Base-by-base conservation (phyloP, 2,888 invertebrate genomes). In the Bursaphelenchus okinawaensis region DNA sequence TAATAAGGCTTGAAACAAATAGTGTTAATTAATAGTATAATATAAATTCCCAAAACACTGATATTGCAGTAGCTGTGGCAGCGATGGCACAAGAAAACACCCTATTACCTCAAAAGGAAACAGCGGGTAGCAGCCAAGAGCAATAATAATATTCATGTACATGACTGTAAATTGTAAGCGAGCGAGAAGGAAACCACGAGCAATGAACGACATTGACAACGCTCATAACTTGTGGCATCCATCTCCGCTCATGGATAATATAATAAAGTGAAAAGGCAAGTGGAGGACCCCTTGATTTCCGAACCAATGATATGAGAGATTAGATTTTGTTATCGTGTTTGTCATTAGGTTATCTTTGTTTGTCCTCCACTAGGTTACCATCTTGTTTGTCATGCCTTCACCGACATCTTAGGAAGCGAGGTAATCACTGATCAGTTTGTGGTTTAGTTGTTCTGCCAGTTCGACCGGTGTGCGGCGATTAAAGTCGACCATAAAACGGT, bases 401-500 rank as follows among this genome's bases (percentile, higher is more conserved):
- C n/a, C n/a, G n/a, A n/a, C n/a, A n/a, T n/a, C n/a, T n/a, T n/a
- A 1, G 40, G 40, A 12, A 12, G 40, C 40, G 40, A 40, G n/a
- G n/a, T 40, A n/a, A 16, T 40, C 40, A n/a, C 12, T 40, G 1
- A 40, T 40, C 3, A 56, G 19, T 19, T 24, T 56, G 12, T 23
- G 56, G 29, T 56, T 23, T 8, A 27, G 19, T 56, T 56, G 12
- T 24, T 28, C 26, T 8, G 56, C 56, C 1, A 59, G 27, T 23
- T 27, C 54, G 19, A 7, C 28, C 4, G 79, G 75, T 0, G 77
- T 79, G 16, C 57, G 62, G 16, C 61, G 54, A 9, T 62, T 52
- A n/a, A 66, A 58, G 62, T 78, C 76, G 4, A 67, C 19, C 8
- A 70, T 70, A 57, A 70, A 69, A 7, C 76, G 65, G 6, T 72